Percentiles rank a stretch among this genome's conserved stretches.
Evolutionary conservation across 2,888 invertebrate species (phyloP).

Genomic region (Amaurobius ferox): DNA sequence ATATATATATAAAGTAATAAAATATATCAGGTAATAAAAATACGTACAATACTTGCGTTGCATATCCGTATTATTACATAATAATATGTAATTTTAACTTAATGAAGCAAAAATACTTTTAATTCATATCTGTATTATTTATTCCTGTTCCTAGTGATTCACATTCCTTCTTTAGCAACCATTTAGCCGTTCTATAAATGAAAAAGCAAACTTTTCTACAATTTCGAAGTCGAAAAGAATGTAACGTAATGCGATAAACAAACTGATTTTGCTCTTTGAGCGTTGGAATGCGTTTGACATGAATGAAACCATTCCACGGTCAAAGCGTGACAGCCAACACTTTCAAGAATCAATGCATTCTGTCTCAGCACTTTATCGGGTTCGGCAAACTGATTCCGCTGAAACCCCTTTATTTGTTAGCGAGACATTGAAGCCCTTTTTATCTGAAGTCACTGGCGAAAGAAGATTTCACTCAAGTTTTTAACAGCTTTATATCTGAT

Average conservation of each 20-base stretch:
- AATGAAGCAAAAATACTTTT: too few species aligned
- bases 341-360: background rate
- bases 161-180: too few species aligned
- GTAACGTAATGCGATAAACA: background rate
- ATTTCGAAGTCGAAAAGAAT: too few species aligned
- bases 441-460: background rate
- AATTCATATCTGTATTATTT: too few species aligned
- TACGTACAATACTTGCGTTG: too few species aligned
- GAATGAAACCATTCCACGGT: background rate
- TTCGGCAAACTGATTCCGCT: background rate
- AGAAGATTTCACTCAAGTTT: background rate
- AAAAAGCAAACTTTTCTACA: too few species aligned
- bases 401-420: background rate
- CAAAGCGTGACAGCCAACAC: background rate
- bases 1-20: background rate
- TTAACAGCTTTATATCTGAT: background rate
- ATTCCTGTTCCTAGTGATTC: too few species aligned
- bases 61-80: too few species aligned
- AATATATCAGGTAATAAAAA: too few species aligned
- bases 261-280: background rate
- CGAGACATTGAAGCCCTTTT: background rate
- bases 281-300: background rate
- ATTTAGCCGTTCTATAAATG: too few species aligned
- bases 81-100: too few species aligned
- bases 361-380: background rate